Conservation (phyloP, 2,797 vertebrate species). For the Coendou prehensilis region DNA sequence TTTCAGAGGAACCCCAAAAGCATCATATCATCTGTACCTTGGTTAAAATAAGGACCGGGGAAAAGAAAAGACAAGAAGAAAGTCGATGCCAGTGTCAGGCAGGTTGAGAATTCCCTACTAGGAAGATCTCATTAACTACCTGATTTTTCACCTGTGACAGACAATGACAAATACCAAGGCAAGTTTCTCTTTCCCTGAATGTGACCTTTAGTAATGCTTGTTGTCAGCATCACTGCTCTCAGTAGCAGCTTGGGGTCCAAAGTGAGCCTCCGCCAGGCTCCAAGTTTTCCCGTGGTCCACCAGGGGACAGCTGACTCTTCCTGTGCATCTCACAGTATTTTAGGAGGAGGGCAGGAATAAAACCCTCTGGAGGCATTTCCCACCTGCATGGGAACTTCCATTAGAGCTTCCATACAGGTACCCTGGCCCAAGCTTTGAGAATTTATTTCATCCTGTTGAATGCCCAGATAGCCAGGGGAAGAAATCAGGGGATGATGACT, state of each 20-base stretch:
- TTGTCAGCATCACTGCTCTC: background rate
- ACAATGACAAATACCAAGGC: background rate
- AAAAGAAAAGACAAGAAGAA: background rate
- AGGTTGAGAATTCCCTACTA: constrained; percentile 5
- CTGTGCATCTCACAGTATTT: background rate
- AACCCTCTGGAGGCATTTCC: background rate
- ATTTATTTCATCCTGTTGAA: background rate
- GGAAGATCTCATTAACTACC: constrained; percentile 53
- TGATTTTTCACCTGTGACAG: background rate
- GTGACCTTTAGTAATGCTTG: constrained; percentile 45
- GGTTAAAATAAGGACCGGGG: constrained; percentile 2
- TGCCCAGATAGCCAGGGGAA: background rate
- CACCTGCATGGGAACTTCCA: too few species aligned
- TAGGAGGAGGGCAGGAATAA: background rate
- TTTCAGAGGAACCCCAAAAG: background rate
- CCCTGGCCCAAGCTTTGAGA: background rate
- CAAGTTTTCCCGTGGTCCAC: background rate
- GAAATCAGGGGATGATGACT: background rate
- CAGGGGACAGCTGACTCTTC: background rate
- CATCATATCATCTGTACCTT: background rate
- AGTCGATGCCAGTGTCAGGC: background rate
- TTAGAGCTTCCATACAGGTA: background rate
- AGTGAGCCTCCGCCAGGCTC: background rate
- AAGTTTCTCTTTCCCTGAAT: constrained; percentile 30
- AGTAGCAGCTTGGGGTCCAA: background rate